Base-by-base conservation (phyloP, 2,797 vertebrate species). In the Margarornis squamiger region DNA sequence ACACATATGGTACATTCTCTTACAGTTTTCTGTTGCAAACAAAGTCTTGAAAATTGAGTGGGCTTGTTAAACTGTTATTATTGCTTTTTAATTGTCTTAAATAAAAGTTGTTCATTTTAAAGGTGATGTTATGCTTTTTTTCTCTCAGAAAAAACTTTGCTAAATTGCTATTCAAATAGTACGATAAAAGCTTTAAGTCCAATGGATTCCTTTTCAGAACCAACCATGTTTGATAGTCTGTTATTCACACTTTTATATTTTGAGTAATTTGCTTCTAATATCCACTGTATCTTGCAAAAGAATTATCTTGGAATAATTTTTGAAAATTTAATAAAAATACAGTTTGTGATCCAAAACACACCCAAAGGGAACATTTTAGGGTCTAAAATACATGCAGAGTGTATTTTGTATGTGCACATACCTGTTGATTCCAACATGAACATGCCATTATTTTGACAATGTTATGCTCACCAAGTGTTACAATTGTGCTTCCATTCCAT, bases 401-500 rank as follows among this genome's bases (percentile, higher is more conserved):
- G 3, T 59, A 26, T 85, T 90, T 93, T 45, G 4, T 73, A 15
- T 80, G 70, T 79, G 10, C 36, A 62, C 3, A 4, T 62, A 39
- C 5, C 36, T 48, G 4, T 61, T 68, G 18, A 32, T 78, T 68
- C 34, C 34, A 54, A 2, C 22, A 6, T 16, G 9, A 79, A 18
- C 7, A 9, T 55, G 14, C 16, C 41, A 62, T 77, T 22, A 19
- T 62, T 81, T 80, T 52, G n/a, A 65, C 19, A 48, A 2, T 43
- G 45, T 38, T 68, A 7, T 0, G 0, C 23, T 5, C 26, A n/a
- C 32, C 27, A 62, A 39, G 32, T 63, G 12, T 77, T 86, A 61
- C 2, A 43, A 5, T 8, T 61, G 13, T 26, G 7, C 7, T 92
- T n/a, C 15, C 3, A 3, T 95, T 54, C 36, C 32, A 17, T 5